Percentiles rank a stretch among this genome's conserved stretches.
Conservation (phyloP, 2,797 vertebrate species). For the Streptopelia turtur region DNA sequence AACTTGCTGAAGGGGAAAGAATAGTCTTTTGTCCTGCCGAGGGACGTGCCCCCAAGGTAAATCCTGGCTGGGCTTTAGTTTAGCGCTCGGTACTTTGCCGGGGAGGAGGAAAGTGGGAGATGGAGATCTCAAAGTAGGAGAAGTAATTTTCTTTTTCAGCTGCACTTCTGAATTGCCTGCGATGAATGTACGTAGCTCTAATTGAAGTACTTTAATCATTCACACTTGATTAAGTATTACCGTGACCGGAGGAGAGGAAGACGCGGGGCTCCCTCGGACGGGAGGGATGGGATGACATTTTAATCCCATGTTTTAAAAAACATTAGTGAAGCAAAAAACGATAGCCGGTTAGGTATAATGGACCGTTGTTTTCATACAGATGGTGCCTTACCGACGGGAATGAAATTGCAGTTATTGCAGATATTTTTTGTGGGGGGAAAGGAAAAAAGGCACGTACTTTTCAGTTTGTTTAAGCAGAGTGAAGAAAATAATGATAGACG, state of each 20-base stretch:
- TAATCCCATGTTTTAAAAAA: constrained; percentile 27
- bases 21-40: constrained; percentile 67
- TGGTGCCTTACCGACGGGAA: not conserved
- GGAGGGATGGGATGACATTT: constrained; percentile 45
- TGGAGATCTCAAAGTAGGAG: constrained; percentile 67
- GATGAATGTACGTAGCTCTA: constrained; percentile 54
- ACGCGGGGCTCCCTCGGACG: constrained; percentile 52
- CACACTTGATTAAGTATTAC: constrained; percentile 75
- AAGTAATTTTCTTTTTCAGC: constrained; percentile 70
- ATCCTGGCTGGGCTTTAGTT: constrained; percentile 21
- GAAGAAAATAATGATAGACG: constrained; percentile 28
- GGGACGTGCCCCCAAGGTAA: constrained; percentile 46
- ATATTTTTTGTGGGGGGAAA: not conserved
- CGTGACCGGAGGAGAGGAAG: constrained; percentile 69
- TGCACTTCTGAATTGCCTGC: constrained; percentile 50
- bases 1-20: constrained; percentile 22
- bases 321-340: not conserved
- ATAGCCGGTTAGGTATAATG: not conserved
- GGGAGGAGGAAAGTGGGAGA: constrained; percentile 66
- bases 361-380: constrained; percentile 22
- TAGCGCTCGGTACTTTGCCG: not conserved
- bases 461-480: constrained; percentile 22
- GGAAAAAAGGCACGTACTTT: not conserved
- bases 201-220: constrained; percentile 75
- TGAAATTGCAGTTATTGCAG: not conserved